Base-by-base conservation (phyloP, 2,113 vertebrate species). In the Platysternon megacephalum region DNA sequence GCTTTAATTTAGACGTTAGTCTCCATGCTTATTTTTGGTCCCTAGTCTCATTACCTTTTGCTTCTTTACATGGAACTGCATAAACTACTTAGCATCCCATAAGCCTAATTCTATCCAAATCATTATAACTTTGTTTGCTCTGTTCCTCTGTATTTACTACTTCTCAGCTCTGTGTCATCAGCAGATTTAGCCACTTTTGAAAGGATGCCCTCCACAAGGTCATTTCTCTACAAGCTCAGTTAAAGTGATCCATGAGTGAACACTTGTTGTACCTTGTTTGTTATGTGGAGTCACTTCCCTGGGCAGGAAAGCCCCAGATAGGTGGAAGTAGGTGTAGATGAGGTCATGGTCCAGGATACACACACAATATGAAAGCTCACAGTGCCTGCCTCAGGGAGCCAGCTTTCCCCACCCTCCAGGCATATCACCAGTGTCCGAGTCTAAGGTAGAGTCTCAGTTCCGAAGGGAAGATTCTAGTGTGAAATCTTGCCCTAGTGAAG, bases 101-200 rank as follows among this genome's bases (percentile, higher is more conserved):
- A 98, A 98, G 96, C 95, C 48, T 96, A 96, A 98, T 97, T 96
- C 97, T 97, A 68, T 85, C 93, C 55, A 97, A 95, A 98, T 95
- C 85, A 94, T 97, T 96, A 95, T 94, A 85, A 89, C 95, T 98
- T 91, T 98, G 90, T 98, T 98, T 98, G 90, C 92, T 98, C 90
- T 97, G 72, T 94, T 98, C 92, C 86, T 97, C 88, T 96, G 90
- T 98, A 96, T 97, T 96, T 98, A 96, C 94, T 93, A 87, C 95
- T 92, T 92, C 91, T 95, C 87, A 87, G 61, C 93, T 97, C 91
- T 97, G 81, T 95, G 65, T 93, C 92, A 95, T 94, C 93, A 97
- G 85, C 86, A 97, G 92, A 95, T 96, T 98, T 97, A 96, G 94
- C 61, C 96, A 24, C 82, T 93, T 95, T 85, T 91, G 76, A 84